Conservation (phyloP, 2,888 invertebrate genomes). For the Meloe dianella region DNA sequence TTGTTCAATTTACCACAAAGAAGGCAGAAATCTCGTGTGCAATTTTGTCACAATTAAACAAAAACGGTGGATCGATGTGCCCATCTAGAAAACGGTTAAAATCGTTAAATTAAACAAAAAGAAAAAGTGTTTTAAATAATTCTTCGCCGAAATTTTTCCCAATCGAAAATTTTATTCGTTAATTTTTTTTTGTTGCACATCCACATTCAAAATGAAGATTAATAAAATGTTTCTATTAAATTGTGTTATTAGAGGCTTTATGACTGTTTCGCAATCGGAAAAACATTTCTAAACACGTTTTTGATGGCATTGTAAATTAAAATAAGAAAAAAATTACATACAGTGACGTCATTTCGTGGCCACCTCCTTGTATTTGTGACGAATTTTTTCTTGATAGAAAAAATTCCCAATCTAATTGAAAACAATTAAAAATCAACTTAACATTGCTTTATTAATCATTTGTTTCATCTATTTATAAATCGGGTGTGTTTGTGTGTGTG, state of each 20-base stretch:
- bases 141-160: background rate
- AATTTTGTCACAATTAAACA: background rate
- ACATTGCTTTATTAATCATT: background rate
- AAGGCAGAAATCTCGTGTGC: too few relatives aligned
- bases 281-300: background rate
- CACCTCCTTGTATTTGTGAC: too few relatives aligned
- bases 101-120: slow-evolving; percentile 10
- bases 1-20: background rate
- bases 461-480: too few relatives aligned
- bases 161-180: background rate
- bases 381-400: too few relatives aligned
- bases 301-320: too few relatives aligned
- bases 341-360: slow-evolving; percentile 39
- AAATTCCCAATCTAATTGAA: too few relatives aligned
- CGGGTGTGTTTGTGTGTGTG: too few relatives aligned
- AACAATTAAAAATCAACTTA: background rate
- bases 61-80: slow-evolving; percentile 25
- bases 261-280: slow-evolving; percentile 42
- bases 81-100: slow-evolving; percentile 29
- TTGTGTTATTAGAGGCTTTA: slow-evolving; percentile 58
- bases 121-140: background rate
- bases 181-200: slow-evolving; percentile 13
- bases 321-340: too few relatives aligned
- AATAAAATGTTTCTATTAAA: slow-evolving; percentile 55
- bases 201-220: slow-evolving; percentile 59